These are phyloP conservation scores for Vanacampus margaritifer DNA, from an alignment of 2,113 vertebrate genomes.

Conservation along the genomic window DNA sequence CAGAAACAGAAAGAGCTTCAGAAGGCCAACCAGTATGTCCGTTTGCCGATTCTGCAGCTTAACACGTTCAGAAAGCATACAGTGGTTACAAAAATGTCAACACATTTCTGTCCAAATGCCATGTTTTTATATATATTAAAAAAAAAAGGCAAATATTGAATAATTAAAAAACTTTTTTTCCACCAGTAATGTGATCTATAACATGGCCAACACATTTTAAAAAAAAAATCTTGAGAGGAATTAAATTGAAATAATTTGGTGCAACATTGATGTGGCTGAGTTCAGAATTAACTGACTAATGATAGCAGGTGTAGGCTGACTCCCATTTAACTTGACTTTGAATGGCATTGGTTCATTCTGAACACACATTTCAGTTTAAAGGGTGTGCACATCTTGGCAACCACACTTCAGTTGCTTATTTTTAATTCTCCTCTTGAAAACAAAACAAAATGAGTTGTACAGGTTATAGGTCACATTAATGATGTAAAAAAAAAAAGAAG, in stretches of 20 bases:
- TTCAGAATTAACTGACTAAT: background rate
- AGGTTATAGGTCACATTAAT: too few relatives aligned
- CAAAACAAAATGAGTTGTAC: too few relatives aligned
- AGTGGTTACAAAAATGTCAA: background rate
- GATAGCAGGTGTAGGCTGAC: too few relatives aligned
- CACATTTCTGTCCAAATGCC: background rate
- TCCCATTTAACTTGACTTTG: too few relatives aligned
- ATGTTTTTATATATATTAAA: background rate
- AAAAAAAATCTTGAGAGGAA: background rate
- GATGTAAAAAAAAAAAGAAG: too few relatives aligned
- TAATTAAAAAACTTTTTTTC: background rate
- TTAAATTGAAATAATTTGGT: background rate
- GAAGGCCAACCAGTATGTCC: conserved; percentile 96
- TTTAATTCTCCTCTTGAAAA: too few relatives aligned
- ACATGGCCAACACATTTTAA: background rate
- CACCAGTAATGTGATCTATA: background rate
- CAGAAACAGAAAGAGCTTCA: conserved; percentile 99
- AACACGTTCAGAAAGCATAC: too few relatives aligned
- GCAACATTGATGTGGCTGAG: too few relatives aligned
- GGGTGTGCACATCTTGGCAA: too few relatives aligned
- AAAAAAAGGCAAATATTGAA: background rate
- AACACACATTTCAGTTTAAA: too few relatives aligned
- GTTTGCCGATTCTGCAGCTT: background rate
- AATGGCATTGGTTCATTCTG: too few relatives aligned
- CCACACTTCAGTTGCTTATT: too few relatives aligned